Evolutionary conservation across 2,888 invertebrate species (phyloP).

Genomic region (Prosapia bicincta): DNA sequence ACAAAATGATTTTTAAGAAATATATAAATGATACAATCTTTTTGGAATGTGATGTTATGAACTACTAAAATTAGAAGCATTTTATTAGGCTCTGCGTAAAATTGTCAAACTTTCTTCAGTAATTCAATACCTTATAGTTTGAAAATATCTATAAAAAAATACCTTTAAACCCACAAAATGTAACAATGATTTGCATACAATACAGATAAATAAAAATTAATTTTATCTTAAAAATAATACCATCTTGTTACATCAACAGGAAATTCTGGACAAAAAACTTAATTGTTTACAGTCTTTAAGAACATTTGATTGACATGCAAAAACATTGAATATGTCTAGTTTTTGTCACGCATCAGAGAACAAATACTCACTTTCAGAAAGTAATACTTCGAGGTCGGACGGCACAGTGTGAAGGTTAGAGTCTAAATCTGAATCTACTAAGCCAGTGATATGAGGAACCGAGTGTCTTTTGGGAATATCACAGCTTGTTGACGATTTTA

Average conservation of each 20-base stretch:
- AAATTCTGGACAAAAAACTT: background rate
- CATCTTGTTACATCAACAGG: background rate
- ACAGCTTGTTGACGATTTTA: constrained; percentile 1
- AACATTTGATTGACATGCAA: background rate
- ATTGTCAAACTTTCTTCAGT: no score
- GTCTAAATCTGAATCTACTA: constrained; percentile 47
- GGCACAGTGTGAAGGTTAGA: constrained; percentile 59
- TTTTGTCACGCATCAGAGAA: constrained; percentile 36
- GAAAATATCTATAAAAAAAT: no score
- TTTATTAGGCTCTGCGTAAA: no score
- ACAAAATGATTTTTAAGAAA: no score
- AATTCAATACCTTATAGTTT: no score
- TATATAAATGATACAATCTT: no score
- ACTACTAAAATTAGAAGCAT: no score
- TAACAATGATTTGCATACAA: background rate
- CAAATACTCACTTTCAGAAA: constrained; percentile 42
- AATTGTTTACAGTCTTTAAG: background rate
- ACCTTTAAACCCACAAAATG: no score
- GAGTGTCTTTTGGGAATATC: constrained; percentile 20
- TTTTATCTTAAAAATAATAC: background rate
- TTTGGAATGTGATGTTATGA: no score
- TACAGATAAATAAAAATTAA: background rate
- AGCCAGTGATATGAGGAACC: constrained; percentile 22
- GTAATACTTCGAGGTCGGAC: constrained; percentile 57
- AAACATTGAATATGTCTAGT: background rate